Evolutionary conservation across 1,140 invertebrate genomes (phyloP).

Genomic region (Dendrolimus punctatus): DNA sequence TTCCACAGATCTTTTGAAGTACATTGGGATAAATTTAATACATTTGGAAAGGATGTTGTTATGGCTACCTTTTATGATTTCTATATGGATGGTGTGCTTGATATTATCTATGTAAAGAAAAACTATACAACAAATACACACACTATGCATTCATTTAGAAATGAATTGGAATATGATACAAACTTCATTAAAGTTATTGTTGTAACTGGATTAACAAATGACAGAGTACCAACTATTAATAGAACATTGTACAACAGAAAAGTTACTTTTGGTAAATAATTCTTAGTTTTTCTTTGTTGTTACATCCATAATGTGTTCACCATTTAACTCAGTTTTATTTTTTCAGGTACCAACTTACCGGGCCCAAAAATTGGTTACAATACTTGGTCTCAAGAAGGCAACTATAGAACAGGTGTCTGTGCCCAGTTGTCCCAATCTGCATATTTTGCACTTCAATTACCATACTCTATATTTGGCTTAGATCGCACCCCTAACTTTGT

Average conservation of each 20-base stretch:
- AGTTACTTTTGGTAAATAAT: slow-evolving; percentile 79
- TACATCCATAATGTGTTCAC: slow-evolving; percentile 3
- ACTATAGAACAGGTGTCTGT: slow-evolving; percentile 80
- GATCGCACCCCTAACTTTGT: slow-evolving; percentile 98
- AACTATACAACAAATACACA: slow-evolving; percentile 69
- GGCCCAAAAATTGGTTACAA: slow-evolving; percentile 91
- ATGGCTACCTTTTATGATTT: slow-evolving; percentile 95
- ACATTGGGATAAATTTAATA: slow-evolving; percentile 79
- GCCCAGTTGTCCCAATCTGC: slow-evolving; percentile 94
- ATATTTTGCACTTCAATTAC: slow-evolving; percentile 92
- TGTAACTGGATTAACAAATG: slow-evolving; percentile 85
- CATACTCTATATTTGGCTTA: slow-evolving; percentile 95
- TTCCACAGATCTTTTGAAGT: slow-evolving; percentile 84
- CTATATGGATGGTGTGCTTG: slow-evolving; percentile 86
- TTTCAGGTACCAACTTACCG: slow-evolving; percentile 87
- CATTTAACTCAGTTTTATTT: slow-evolving; percentile 13
- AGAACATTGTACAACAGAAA: slow-evolving; percentile 82
- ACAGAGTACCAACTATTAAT: slow-evolving; percentile 77
- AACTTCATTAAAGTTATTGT: slow-evolving; percentile 98
- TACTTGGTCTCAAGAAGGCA: slow-evolving; percentile 88
- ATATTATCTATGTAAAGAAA: slow-evolving; percentile 84
- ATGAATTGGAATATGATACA: slow-evolving; percentile 92
- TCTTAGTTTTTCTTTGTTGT: slow-evolving; percentile 7
- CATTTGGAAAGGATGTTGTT: slow-evolving; percentile 80
- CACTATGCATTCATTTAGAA: slow-evolving; percentile 84